Evolutionary conservation across 1,140 invertebrate species (phyloP).

Genomic region (Melanaphis sacchari): DNA sequence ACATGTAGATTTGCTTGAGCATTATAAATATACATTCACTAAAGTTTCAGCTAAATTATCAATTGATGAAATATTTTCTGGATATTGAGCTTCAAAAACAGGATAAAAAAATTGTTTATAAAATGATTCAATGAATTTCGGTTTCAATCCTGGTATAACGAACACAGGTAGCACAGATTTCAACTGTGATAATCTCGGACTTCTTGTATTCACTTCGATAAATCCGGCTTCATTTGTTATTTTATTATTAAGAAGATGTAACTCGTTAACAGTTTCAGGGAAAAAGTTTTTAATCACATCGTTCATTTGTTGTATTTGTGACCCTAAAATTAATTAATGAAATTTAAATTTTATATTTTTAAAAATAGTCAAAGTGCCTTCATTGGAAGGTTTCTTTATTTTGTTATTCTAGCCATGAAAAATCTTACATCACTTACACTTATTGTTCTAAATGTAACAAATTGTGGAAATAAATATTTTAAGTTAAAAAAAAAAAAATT

Average conservation of each 20-base stretch:
- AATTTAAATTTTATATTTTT: background rate
- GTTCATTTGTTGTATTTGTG: background rate
- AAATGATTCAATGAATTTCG: slow-evolving; percentile 9
- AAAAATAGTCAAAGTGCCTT: too few species aligned
- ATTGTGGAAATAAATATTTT: too few species aligned
- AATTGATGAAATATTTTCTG: background rate
- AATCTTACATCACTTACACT: too few species aligned
- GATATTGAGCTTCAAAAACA: slow-evolving; percentile 32
- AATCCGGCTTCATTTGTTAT: slow-evolving; percentile 18
- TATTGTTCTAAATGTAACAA: too few species aligned
- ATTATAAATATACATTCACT: background rate
- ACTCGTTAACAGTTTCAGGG: background rate
- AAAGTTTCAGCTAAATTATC: slow-evolving; percentile 11
- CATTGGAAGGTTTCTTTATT: too few species aligned
- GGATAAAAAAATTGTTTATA: slow-evolving; percentile 35
- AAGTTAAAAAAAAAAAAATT: too few species aligned
- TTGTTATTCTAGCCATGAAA: too few species aligned
- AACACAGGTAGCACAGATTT: slow-evolving; percentile 57
- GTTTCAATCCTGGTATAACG: slow-evolving; percentile 54
- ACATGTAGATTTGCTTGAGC: background rate
- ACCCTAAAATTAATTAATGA: background rate
- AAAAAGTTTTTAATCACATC: background rate
- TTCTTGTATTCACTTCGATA: slow-evolving; percentile 50
- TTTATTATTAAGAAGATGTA: slow-evolving; percentile 14
- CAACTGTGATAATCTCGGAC: slow-evolving; percentile 33